Conservation (phyloP, 2,888 invertebrate species). For the Tetragonula carbonaria region DNA sequence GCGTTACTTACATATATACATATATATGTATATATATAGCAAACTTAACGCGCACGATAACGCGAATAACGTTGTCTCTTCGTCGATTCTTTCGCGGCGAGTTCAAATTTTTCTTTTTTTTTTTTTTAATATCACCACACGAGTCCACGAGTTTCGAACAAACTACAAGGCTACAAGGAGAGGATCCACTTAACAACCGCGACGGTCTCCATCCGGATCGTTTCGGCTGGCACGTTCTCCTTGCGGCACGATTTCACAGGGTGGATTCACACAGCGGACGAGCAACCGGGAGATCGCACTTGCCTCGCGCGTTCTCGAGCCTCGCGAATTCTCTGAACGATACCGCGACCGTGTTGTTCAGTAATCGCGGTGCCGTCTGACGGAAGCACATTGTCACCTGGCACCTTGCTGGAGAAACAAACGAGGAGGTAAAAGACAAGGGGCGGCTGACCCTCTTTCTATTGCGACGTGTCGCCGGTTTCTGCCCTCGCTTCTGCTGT, state of each 20-base stretch:
- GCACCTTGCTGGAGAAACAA: background rate
- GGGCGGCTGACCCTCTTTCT: background rate
- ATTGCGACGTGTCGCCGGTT: slow-evolving; percentile 16
- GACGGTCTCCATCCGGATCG: slow-evolving; percentile 1
- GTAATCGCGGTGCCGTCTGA: slow-evolving; percentile 9
- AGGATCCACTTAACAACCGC: background rate
- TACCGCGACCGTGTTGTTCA: slow-evolving; percentile 15
- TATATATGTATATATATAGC: background rate
- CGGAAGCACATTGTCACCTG: slow-evolving; percentile 19
- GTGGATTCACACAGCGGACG: background rate
- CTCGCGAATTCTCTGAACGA: background rate
- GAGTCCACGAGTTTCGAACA: background rate
- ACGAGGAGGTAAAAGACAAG: background rate
- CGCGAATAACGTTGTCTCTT: background rate
- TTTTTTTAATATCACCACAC: too few relatives aligned
- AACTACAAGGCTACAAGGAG: background rate
- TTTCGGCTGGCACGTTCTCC: too few relatives aligned
- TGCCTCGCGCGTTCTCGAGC: background rate
- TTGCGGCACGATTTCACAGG: background rate
- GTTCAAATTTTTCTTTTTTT: background rate
- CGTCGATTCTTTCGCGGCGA: background rate
- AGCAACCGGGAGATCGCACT: background rate
- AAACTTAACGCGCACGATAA: background rate
- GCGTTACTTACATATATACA: background rate
- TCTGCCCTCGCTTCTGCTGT: background rate